These are phyloP conservation scores for Pseudochirops cupreus DNA, from an alignment of 2,797 vertebrate genomes.

Conservation along the genomic window DNA sequence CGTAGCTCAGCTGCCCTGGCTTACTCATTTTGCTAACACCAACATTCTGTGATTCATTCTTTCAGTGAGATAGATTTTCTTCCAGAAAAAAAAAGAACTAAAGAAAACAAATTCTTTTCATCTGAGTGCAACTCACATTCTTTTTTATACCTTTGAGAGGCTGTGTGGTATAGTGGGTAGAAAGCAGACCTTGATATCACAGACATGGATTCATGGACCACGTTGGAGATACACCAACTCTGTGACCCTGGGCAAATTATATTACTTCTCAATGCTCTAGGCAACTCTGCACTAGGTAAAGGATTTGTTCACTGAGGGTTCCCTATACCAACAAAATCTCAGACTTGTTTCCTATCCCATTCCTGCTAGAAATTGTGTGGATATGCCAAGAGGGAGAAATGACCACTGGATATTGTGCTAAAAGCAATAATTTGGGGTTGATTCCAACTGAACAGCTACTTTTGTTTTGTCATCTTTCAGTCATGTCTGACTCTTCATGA, in stretches of 20 bases:
- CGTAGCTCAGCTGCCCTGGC: not conserved
- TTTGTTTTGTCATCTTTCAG: not conserved
- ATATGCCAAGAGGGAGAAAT: constrained; percentile 67
- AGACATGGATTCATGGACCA: not conserved
- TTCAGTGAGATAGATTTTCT: not conserved
- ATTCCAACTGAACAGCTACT: constrained; percentile 67
- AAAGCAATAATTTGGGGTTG: constrained; percentile 34
- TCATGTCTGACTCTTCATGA: not conserved
- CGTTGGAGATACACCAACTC: not conserved
- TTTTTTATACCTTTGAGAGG: not conserved
- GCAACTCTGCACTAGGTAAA: not conserved
- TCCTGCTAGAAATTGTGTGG: constrained; percentile 68
- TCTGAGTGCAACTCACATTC: not conserved
- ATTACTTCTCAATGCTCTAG: not conserved
- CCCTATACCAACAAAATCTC: not conserved
- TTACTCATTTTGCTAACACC: not conserved
- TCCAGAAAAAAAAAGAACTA: not conserved
- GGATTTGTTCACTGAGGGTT: not conserved
- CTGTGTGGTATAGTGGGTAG: not conserved
- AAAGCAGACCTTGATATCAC: not conserved
- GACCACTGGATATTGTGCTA: constrained; percentile 24
- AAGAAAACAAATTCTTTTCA: not conserved
- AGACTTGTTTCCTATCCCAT: constrained; percentile 16
- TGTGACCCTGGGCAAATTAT: not conserved
- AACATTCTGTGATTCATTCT: not conserved